phyloP scores from a whole-genome alignment of 2,888 invertebrate species.

The Pollenia amentaria region DNA sequence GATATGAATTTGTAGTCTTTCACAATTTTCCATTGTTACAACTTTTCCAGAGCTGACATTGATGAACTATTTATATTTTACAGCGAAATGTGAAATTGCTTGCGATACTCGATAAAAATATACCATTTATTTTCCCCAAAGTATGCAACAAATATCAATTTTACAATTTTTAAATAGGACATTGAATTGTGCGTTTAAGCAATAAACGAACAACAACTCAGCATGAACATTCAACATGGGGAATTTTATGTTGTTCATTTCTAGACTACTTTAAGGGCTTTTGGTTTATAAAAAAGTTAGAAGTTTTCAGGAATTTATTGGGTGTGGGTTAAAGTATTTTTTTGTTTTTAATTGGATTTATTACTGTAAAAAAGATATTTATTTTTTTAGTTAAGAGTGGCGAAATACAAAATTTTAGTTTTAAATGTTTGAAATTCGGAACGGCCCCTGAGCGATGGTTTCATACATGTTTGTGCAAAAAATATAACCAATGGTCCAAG shows the following conservation, averaged over 20 bases:
- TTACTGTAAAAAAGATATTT: no score
- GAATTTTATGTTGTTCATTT: conserved; percentile 16
- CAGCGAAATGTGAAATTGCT: conserved; percentile 42
- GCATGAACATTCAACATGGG: conserved; percentile 17
- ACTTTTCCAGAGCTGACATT: conserved; percentile 32
- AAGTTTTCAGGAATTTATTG: no score
- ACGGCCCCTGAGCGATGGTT: no score
- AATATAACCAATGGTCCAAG: no score
- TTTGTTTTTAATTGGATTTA: no score
- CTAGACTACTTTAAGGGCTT: not conserved
- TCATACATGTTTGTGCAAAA: no score
- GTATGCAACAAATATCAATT: conserved; percentile 61
- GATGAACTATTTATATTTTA: conserved; percentile 41
- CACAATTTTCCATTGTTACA: not conserved
- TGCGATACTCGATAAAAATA: conserved; percentile 6
- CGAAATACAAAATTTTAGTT: no score
- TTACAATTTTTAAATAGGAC: conserved; percentile 8
- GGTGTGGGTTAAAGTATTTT: no score
- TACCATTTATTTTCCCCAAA: conserved; percentile 47
- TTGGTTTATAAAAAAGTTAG: not conserved
- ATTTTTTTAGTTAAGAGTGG: no score
- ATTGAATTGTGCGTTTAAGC: not conserved
- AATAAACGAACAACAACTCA: conserved; percentile 20
- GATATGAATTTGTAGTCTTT: conserved; percentile 14
- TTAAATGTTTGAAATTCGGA: no score